A percentile compares a stretch with the other conserved stretches of the same genome.
phyloP scores from a whole-genome alignment of 2,888 invertebrate genomes.

The Coronaproctus castanopsis region DNA sequence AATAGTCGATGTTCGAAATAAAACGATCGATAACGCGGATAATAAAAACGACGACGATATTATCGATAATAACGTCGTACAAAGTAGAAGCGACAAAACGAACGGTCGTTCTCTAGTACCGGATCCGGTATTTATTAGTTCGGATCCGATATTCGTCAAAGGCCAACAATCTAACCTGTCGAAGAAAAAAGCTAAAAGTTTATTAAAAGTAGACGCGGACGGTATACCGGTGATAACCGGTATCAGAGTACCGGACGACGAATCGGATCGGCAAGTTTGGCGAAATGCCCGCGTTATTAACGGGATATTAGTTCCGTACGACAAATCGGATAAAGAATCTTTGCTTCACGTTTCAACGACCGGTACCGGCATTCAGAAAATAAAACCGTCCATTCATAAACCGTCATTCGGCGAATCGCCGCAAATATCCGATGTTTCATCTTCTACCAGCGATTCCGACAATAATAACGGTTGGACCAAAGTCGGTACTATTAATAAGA shows the following conservation, averaged over 20 bases:
- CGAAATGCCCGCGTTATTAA: constrained; percentile 74
- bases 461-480: constrained; percentile 3
- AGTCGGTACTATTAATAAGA: constrained; percentile 12
- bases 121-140: constrained; percentile 44
- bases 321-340: constrained; percentile 16
- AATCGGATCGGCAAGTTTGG: constrained; percentile 64
- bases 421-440: constrained; percentile 1
- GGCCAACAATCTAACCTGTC: constrained; percentile 29
- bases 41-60: not conserved
- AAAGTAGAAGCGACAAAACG: not conserved
- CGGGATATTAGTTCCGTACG: constrained; percentile 51
- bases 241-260: constrained; percentile 62
- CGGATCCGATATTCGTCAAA: constrained; percentile 40
- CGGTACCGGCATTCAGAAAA: too few species aligned
- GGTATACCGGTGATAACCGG: constrained; percentile 65
- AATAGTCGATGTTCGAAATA: not conserved
- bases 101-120: constrained; percentile 30
- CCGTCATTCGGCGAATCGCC: constrained; percentile 4
- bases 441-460: not conserved
- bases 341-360: too few species aligned
- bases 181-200: constrained; percentile 41
- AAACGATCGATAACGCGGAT: not conserved
- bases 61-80: not conserved
- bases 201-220: constrained; percentile 42
- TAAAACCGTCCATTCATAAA: constrained; percentile 4